Conservation (phyloP, 2,888 invertebrate genomes). For the Gymnoscelis rufifasciata region DNA sequence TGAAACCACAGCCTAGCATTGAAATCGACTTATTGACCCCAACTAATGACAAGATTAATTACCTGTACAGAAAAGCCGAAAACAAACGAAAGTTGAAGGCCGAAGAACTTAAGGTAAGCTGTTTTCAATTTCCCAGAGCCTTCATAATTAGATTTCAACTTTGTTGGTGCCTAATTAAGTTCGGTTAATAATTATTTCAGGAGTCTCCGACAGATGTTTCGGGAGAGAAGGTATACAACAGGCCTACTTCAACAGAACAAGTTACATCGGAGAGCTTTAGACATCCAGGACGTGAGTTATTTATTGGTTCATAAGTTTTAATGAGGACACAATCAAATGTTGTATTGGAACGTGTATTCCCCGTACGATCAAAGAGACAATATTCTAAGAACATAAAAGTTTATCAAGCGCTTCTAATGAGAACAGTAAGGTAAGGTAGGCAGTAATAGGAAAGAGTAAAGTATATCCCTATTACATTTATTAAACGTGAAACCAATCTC, state of each 20-base stretch:
- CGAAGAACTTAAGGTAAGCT: conserved; percentile 46
- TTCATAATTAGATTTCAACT: conserved; percentile 14
- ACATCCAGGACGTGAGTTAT: conserved; percentile 57
- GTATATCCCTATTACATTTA: too few species aligned
- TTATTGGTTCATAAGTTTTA: background rate
- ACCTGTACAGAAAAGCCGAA: conserved; percentile 70
- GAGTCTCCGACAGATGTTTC: conserved; percentile 17
- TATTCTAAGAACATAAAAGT: background rate
- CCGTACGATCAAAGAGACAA: too few species aligned
- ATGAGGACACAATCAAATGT: background rate
- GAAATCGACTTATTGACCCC: conserved; percentile 47
- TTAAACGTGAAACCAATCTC: too few species aligned
- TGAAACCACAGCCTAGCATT: conserved; percentile 48
- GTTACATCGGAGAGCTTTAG: conserved; percentile 62
- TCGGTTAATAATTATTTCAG: conserved; percentile 23
- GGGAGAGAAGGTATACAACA: conserved; percentile 36
- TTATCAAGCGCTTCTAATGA: too few species aligned
- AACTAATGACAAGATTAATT: conserved; percentile 56
- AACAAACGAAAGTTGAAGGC: conserved; percentile 69
- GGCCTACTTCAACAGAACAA: conserved; percentile 49
- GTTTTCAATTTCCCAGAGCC: conserved; percentile 16
- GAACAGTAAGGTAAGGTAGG: too few species aligned
- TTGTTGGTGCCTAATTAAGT: conserved; percentile 14
- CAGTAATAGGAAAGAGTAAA: too few species aligned
- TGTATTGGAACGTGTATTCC: too few species aligned